phyloP scores from a whole-genome alignment of 2,888 invertebrate genomes.

The Gymnosoma rotundatum region DNA sequence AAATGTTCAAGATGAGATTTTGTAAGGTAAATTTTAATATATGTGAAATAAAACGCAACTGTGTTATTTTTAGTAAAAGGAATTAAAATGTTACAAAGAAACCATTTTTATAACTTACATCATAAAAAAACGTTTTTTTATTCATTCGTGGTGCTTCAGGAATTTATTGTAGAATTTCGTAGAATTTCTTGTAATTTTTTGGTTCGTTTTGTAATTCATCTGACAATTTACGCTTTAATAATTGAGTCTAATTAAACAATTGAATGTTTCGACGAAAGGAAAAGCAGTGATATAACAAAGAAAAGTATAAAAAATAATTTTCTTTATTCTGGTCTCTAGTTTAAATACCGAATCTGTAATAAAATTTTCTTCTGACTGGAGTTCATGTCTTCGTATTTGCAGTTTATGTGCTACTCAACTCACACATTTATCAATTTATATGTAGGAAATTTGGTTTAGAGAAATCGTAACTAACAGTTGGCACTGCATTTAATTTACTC shows the following conservation, averaged over 20 bases:
- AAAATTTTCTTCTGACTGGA: slow-evolving; percentile 25
- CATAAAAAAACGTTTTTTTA: too few relatives aligned
- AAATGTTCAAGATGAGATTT: neutral
- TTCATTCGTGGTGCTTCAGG: too few relatives aligned
- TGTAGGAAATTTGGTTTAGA: slow-evolving; percentile 19
- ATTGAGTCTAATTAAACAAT: slow-evolving; percentile 36
- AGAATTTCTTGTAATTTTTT: neutral
- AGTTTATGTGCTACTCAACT: slow-evolving; percentile 15
- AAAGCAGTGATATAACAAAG: neutral
- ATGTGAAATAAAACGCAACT: slow-evolving; percentile 41
- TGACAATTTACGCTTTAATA: slow-evolving; percentile 18
- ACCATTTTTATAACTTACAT: neutral
- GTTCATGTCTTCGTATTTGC: slow-evolving; percentile 21
- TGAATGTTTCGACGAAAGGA: neutral
- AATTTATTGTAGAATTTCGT: too few relatives aligned
- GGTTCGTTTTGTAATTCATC: slow-evolving; percentile 28
- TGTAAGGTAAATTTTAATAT: neutral
- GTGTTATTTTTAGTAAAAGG: slow-evolving; percentile 26
- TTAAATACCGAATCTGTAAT: slow-evolving; percentile 7
- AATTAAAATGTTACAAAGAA: neutral
- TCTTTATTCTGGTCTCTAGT: slow-evolving; percentile 26
- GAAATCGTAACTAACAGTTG: slow-evolving; percentile 50
- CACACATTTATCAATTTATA: slow-evolving; percentile 28
- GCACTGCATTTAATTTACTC: slow-evolving; percentile 62
- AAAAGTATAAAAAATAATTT: slow-evolving; percentile 23